A percentile compares a stretch with the other conserved stretches of the same genome.
phyloP scores from a whole-genome alignment of 2,797 vertebrate species.

The Helarctos malayanus region DNA sequence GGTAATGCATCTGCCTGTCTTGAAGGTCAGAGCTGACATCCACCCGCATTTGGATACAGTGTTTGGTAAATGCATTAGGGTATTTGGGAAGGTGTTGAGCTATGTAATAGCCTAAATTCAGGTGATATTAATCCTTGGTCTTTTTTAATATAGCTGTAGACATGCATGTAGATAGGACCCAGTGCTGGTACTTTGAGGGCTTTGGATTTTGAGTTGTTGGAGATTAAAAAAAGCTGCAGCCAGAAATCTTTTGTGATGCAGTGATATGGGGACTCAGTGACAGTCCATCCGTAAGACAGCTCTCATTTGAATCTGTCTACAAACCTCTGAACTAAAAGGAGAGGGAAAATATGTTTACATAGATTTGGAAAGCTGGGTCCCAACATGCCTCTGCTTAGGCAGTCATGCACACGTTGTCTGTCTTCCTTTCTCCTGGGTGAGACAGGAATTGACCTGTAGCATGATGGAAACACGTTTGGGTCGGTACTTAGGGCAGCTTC shows the following conservation, averaged over 20 bases:
- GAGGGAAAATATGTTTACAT: slow-evolving; percentile 39
- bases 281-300: background rate
- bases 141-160: too few relatives aligned
- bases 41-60: background rate
- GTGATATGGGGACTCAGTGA: background rate
- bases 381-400: slow-evolving; percentile 7
- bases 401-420: slow-evolving; percentile 21
- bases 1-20: background rate
- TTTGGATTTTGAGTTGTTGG: slow-evolving; percentile 24
- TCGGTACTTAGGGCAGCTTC: background rate
- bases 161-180: background rate
- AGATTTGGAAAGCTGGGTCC: slow-evolving; percentile 18
- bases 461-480: background rate
- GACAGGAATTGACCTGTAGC: slow-evolving; percentile 20
- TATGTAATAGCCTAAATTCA: background rate
- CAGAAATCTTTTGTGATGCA: background rate
- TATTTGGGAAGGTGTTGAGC: background rate
- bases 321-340: slow-evolving; percentile 39
- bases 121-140: background rate
- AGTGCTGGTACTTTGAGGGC: background rate
- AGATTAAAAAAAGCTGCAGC: background rate
- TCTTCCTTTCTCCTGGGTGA: slow-evolving; percentile 30
- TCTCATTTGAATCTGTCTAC: slow-evolving; percentile 24
- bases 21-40: background rate
- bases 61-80: background rate